Evolutionary conservation across 2,888 invertebrate genomes (phyloP), one percentile per base, ranked within the genome.

Genomic region (Xanthorhoe designata): DNA sequence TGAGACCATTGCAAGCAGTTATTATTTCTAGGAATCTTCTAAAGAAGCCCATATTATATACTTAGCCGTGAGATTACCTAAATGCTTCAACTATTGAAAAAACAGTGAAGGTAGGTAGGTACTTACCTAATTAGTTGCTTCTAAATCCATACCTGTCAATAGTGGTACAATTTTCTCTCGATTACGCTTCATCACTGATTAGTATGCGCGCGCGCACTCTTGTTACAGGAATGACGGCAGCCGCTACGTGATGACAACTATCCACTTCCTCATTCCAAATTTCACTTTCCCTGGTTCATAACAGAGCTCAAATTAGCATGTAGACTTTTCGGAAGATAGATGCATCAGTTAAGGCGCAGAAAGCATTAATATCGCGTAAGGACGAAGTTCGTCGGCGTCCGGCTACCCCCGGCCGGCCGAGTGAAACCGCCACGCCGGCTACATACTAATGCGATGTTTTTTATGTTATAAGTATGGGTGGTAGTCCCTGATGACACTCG

Each of bases 391-490:
- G 82, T 70, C 72, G 78, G 75, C 80, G 90, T 87, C 87, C 90
- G 90, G 87, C 84, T 82, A 76, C 84, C 64, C 58, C 38, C 38
- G 13, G 35, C 50, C 53, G 24, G 19, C 45, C 80, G 72, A 87
- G 92, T 88, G 92, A 92, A 92, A 92, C 81, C 76, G 70, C 70
- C 68, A 85, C 89, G 85, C 76, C 51, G 75, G 85, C 75, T 87
- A 87, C 92, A 92, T 92, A 91, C 90, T 88, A 90, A 92, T 91
- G 72, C 35, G 68, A 57, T 51, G 32, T 58, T 64, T 75, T 84
- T 72, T 86, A 92, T 83, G 90, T 92, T 92, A 92, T 92, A 92
- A 92, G 90, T 92, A 92, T 88, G 78, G 85, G 91, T 90, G 83
- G 73, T 67, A 63, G 75, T 72, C 74, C 71, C 68, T 71, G 79